Conservation (phyloP, 2,888 invertebrate species). For the Lagria hirta region DNA sequence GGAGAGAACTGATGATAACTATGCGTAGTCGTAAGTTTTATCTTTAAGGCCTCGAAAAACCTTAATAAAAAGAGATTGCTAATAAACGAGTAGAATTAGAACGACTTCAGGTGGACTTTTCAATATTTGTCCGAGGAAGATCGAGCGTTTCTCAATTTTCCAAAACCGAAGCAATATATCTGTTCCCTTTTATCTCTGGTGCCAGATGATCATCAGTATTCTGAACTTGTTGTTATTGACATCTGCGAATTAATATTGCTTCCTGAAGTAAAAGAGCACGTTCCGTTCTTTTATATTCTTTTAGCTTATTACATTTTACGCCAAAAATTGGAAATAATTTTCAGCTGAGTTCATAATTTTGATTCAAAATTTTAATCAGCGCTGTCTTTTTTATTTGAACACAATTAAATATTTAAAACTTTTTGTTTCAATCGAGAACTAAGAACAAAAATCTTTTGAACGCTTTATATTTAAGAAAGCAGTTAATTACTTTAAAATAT, state of each 20-base stretch:
- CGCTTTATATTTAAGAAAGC: conserved; percentile 16
- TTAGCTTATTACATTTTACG: conserved; percentile 23
- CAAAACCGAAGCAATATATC: conserved; percentile 29
- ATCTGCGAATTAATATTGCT: conserved; percentile 37
- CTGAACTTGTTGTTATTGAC: conserved; percentile 36
- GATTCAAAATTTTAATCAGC: conserved; percentile 20
- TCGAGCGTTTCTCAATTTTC: conserved; percentile 22
- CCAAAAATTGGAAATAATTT: conserved; percentile 18
- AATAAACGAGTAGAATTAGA: no score
- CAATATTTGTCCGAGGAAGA: conserved; percentile 18
- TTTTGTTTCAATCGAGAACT: conserved; percentile 17
- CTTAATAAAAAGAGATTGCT: not conserved
- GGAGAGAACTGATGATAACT: no score
- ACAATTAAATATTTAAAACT: conserved; percentile 23
- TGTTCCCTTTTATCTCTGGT: conserved; percentile 31
- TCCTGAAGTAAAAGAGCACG: conserved; percentile 29
- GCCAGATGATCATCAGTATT: conserved; percentile 34
- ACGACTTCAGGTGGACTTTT: conserved; percentile 7
- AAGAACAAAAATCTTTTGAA: conserved; percentile 15
- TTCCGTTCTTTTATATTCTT: conserved; percentile 28
- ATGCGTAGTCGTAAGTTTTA: no score
- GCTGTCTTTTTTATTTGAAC: conserved; percentile 5
- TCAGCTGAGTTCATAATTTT: conserved; percentile 12
- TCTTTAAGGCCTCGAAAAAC: no score
- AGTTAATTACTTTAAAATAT: conserved; percentile 24